Evolutionary conservation across 1,140 invertebrate genomes (phyloP).

Genomic region (Sarcophaga bullata): DNA sequence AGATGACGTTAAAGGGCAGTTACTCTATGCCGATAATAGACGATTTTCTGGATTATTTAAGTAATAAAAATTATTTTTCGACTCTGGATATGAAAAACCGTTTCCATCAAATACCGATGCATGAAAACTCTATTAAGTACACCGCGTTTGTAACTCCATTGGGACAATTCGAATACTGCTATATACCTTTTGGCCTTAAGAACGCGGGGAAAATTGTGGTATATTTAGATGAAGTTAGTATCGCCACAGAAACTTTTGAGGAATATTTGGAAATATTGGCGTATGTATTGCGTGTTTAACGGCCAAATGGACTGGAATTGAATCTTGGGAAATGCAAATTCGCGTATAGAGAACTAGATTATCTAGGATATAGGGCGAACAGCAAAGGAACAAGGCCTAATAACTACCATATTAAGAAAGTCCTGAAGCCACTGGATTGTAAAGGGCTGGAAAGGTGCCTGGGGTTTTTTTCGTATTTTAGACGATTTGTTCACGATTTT

Average conservation of each 20-base stretch:
- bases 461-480: slow-evolving; percentile 26
- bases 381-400: not conserved
- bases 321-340: too few species aligned
- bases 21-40: not conserved
- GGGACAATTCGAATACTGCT: not conserved
- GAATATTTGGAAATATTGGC: not conserved
- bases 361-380: slow-evolving; percentile 2
- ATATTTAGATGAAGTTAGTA: not conserved
- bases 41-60: not conserved
- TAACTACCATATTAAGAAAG: not conserved
- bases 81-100: not conserved
- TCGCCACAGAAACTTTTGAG: not conserved
- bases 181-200: not conserved
- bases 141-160: not conserved
- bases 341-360: slow-evolving; percentile 15
- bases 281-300: not conserved
- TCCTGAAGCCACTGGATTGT: not conserved
- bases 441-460: not conserved
- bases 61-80: not conserved
- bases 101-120: not conserved
- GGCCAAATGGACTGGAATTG: too few species aligned
- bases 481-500: too few species aligned
- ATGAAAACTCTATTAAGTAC: not conserved
- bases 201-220: not conserved
- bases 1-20: not conserved